Conservation (phyloP, 2,797 vertebrate genomes). For the Phalanger gymnotis region DNA sequence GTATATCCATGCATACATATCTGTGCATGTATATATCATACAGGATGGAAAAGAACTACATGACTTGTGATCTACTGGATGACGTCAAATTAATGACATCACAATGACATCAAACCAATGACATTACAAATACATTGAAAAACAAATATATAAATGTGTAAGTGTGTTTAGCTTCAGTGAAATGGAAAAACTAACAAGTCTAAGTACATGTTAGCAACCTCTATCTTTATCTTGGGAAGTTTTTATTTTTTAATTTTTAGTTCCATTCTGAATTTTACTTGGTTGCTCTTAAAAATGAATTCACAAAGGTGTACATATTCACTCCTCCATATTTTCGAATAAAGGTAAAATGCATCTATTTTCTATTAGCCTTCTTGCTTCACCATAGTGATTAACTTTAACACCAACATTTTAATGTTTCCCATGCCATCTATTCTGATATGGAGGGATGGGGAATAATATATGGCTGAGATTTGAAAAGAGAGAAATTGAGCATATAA, state of each 20-base stretch:
- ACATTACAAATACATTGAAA: background rate
- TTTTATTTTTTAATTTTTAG: background rate
- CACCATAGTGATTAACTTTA: constrained; percentile 26
- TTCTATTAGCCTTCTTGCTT: background rate
- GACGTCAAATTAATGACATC: too few species aligned
- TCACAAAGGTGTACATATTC: background rate
- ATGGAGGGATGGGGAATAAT: background rate
- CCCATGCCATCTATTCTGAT: background rate
- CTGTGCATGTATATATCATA: background rate
- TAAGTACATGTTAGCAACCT: background rate
- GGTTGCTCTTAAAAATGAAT: background rate
- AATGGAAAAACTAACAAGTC: background rate
- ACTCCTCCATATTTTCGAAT: background rate
- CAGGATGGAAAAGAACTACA: background rate
- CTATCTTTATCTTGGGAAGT: background rate
- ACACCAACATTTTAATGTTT: constrained; percentile 22
- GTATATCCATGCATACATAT: background rate
- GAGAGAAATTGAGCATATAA: background rate
- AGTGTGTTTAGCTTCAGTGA: background rate
- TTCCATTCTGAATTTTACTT: constrained; percentile 2
- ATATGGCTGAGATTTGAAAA: background rate
- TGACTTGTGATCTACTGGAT: background rate
- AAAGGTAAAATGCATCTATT: background rate
- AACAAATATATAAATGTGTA: background rate
- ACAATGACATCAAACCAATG: background rate